Evolutionary conservation across 2,888 invertebrate species (phyloP), one percentile per base, ranked within the genome.

Genomic region (Erpobdella octoculata): DNA sequence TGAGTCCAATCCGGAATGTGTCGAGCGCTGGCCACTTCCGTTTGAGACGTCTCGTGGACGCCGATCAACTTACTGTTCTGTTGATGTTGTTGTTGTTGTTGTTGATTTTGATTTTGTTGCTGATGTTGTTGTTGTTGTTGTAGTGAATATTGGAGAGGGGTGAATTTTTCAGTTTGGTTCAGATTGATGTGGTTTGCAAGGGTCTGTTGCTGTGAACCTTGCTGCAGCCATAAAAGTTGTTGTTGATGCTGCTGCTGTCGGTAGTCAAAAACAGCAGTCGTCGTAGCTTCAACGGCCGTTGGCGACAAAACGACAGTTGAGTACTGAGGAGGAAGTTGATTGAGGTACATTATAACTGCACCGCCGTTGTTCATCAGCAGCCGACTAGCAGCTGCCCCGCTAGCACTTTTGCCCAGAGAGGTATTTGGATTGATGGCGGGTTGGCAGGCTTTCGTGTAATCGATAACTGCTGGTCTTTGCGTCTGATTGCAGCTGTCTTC

Each of bases 391-490:
- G 46, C 66, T 5, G 18, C 36, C 12, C 46, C 41, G 12, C 41
- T 35, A 33, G 68, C 35, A 46, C 53, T 46, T 21, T 37, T 25
- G 2, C 64, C 36, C n/a, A 15, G 15, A 9, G 36, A 35, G 35
- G 36, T 35, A 35, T 35, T 64, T 6, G 64, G 9, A 64, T 35
- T 36, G 37, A 35, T 64, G 64, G 35, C 64, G 68, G 21, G 48
- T 35, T 31, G 33, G 21, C 28, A 48, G 31, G 48, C 68, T 48
- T 33, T 68, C 48, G 68, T 68, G 33, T 46, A 68, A 68, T 48
- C 53, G 68, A n/a, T 48, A 48, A 6, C 46, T 48, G 31, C 37
- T 35, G 58, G 25, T 25, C 28, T 37, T 58, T 21, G 70, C 25
- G 70, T 37, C 59, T 61, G 36, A 33, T 38, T 61, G 33, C 28